These are phyloP conservation scores for Tachuris rubrigastra DNA, from an alignment of 2,113 vertebrate genomes.

Conservation along the genomic window DNA sequence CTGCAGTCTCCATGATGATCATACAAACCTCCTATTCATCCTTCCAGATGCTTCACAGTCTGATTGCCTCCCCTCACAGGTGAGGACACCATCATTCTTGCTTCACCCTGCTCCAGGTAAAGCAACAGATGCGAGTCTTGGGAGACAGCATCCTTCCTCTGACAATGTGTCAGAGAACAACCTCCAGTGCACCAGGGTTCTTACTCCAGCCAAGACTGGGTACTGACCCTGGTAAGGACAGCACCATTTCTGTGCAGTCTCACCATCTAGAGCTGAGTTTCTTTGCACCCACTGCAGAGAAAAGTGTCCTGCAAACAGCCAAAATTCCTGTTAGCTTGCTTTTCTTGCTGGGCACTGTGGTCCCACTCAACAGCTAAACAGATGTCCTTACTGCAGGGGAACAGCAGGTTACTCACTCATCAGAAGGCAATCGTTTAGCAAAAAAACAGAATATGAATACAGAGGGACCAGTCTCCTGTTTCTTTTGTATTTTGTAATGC, in stretches of 20 bases:
- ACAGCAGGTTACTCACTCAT: not conserved
- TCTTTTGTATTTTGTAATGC: not conserved
- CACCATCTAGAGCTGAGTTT: not conserved
- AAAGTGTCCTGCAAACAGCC: not conserved
- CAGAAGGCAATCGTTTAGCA: not conserved
- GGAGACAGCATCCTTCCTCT: not conserved
- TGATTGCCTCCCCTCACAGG: not conserved
- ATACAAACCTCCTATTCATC: not conserved
- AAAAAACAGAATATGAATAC: not conserved
- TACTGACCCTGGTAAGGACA: not conserved
- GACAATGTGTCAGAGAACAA: no score
- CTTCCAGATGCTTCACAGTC: not conserved
- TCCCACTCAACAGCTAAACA: not conserved
- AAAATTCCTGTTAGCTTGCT: not conserved
- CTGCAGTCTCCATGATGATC: not conserved
- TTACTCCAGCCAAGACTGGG: not conserved
- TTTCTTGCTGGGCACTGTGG: not conserved
- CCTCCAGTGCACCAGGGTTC: not conserved
- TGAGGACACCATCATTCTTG: not conserved
- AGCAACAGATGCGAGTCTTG: not conserved
- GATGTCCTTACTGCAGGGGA: not conserved
- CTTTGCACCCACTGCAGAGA: not conserved
- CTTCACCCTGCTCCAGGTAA: not conserved
- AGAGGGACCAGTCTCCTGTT: not conserved
- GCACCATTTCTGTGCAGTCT: not conserved